phyloP scores from a whole-genome alignment of 92 coral and sea anemone species.

The Zoanthus gigantus region DNA sequence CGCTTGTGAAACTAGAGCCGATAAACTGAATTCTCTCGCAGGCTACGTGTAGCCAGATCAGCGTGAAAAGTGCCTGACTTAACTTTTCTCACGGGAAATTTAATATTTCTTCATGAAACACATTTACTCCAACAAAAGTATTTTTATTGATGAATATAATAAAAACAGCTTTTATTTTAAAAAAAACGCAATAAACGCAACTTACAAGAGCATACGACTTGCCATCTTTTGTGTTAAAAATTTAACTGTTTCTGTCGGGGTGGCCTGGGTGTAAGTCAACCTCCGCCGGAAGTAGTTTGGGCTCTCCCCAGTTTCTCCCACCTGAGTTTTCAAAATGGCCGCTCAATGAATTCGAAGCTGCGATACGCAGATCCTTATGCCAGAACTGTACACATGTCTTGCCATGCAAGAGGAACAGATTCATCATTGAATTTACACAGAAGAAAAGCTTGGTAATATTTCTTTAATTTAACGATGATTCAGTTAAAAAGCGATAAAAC shows the following conservation, averaged over 20 bases:
- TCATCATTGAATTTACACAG: not conserved
- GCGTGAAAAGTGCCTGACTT: constrained; percentile 26
- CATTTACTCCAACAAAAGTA: constrained; percentile 31
- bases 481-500: no score
- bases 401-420: constrained; percentile 28
- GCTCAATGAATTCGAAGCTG: constrained; percentile 54
- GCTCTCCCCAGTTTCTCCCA: constrained; percentile 54
- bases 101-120: constrained; percentile 30
- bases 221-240: constrained; percentile 36
- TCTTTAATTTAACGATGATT: no score
- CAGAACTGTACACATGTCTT: constrained; percentile 44
- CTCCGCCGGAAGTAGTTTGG: constrained; percentile 47
- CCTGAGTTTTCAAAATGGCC: constrained; percentile 51
- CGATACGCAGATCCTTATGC: constrained; percentile 45
- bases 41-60: constrained; percentile 6
- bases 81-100: constrained; percentile 32
- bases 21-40: constrained; percentile 7
- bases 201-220: constrained; percentile 30
- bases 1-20: constrained; percentile 3
- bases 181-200: constrained; percentile 29
- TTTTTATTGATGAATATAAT: constrained; percentile 30
- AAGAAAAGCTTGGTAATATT: no score
- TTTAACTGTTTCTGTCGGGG: constrained; percentile 48
- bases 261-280: constrained; percentile 37
- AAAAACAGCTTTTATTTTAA: constrained; percentile 20